These are phyloP conservation scores for Rhinolophus ferrumequinum DNA, from an alignment of 2,113 vertebrate species.

Conservation along the genomic window DNA sequence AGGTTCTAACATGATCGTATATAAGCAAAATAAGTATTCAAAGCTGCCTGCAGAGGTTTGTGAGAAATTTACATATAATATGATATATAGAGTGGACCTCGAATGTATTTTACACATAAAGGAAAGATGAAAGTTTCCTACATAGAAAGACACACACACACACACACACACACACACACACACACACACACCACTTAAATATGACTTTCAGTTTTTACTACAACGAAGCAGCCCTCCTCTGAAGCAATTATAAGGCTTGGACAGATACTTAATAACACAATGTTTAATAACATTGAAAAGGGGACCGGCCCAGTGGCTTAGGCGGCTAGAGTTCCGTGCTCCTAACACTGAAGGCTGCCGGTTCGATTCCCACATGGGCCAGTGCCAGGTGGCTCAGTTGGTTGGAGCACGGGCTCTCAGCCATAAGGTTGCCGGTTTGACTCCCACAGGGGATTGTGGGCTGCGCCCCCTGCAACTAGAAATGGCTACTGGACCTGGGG, in stretches of 20 bases:
- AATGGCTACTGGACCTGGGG: too few relatives aligned
- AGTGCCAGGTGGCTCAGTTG: too few relatives aligned
- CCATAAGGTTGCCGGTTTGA: too few relatives aligned
- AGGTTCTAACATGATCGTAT: neutral
- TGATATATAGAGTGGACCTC: neutral
- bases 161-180: neutral
- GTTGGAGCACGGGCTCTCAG: too few relatives aligned
- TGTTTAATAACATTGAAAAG: neutral
- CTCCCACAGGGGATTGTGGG: too few relatives aligned
- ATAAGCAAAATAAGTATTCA: neutral
- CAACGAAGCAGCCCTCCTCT: neutral
- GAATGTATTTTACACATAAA: neutral
- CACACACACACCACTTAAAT: neutral
- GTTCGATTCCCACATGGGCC: too few relatives aligned
- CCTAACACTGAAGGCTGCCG: too few relatives aligned
- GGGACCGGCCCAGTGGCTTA: too few relatives aligned
- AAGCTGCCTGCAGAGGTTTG: neutral
- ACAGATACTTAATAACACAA: constrained; percentile 2
- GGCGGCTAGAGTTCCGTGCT: too few relatives aligned
- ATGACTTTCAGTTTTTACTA: neutral
- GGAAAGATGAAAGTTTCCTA: neutral
- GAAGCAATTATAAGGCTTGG: neutral
- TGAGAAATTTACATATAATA: neutral
- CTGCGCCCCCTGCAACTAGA: too few relatives aligned
- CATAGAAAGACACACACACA: neutral